These are phyloP conservation scores for Centropristis striata DNA, from an alignment of 2,113 vertebrate species.

Conservation along the genomic window DNA sequence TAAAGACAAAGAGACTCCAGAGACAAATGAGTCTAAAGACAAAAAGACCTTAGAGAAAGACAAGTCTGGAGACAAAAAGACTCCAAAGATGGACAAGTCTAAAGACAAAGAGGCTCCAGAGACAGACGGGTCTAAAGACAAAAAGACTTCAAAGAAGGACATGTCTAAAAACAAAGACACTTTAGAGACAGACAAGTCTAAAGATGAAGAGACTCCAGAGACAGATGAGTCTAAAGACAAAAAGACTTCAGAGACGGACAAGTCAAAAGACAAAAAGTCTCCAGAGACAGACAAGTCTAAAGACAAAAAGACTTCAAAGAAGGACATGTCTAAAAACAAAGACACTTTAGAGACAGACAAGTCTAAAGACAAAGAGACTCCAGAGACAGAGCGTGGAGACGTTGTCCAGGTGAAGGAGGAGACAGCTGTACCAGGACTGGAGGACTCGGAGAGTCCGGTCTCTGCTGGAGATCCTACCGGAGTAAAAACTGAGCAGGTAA, in stretches of 20 bases:
- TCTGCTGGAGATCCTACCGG: neutral
- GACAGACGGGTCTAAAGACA: neutral
- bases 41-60: neutral
- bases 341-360: neutral
- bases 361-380: neutral
- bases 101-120: neutral
- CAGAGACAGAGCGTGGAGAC: neutral
- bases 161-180: neutral
- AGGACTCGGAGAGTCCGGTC: neutral
- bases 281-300: neutral
- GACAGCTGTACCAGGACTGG: neutral
- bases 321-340: neutral
- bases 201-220: neutral
- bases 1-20: neutral
- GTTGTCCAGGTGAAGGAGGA: neutral
- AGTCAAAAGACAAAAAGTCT: neutral
- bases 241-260: neutral
- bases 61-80: neutral
- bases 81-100: neutral
- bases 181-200: neutral
- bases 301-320: neutral
- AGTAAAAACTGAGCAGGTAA: slow-evolving; percentile 34
- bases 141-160: neutral
- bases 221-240: neutral
- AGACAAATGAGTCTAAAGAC: neutral